Evolutionary conservation across 2,797 vertebrate genomes (phyloP).

Genomic region (Pseudotriccus pelzelni): DNA sequence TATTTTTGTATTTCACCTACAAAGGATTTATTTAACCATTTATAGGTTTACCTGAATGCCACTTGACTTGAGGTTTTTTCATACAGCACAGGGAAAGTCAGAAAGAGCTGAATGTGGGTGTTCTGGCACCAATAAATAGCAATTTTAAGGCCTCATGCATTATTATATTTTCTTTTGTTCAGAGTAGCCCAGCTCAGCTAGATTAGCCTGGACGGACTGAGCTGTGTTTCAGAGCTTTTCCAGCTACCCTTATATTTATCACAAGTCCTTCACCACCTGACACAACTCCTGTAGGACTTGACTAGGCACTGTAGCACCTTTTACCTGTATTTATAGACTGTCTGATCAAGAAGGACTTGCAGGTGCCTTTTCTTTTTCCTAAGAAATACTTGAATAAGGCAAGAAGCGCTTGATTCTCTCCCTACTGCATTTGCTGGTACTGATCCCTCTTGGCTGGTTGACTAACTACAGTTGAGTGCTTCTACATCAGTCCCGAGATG

Average conservation of each 20-base stretch:
- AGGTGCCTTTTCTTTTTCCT: conserved; percentile 49
- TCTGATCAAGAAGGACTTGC: conserved; percentile 52
- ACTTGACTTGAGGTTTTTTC: not conserved
- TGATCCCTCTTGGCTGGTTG: not conserved
- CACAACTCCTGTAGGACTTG: not conserved
- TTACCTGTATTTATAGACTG: not conserved
- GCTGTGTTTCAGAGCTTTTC: not conserved
- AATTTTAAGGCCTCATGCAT: not conserved
- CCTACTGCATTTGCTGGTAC: not conserved
- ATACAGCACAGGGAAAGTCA: not conserved
- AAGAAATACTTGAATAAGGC: conserved; percentile 29
- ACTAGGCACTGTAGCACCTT: not conserved
- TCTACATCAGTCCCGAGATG: not conserved
- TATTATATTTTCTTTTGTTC: not conserved
- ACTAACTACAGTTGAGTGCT: not conserved
- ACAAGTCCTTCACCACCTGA: not conserved
- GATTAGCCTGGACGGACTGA: not conserved
- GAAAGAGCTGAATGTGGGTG: not conserved
- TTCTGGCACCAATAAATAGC: not conserved
- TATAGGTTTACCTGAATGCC: not conserved
- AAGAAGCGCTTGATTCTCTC: conserved; percentile 26
- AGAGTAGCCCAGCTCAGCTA: not conserved
- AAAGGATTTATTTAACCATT: conserved; percentile 14
- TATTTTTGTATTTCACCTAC: conserved; percentile 18
- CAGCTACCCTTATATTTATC: not conserved